phyloP scores from a whole-genome alignment of 2,797 vertebrate species.

The Thripadectes ignobilis region DNA sequence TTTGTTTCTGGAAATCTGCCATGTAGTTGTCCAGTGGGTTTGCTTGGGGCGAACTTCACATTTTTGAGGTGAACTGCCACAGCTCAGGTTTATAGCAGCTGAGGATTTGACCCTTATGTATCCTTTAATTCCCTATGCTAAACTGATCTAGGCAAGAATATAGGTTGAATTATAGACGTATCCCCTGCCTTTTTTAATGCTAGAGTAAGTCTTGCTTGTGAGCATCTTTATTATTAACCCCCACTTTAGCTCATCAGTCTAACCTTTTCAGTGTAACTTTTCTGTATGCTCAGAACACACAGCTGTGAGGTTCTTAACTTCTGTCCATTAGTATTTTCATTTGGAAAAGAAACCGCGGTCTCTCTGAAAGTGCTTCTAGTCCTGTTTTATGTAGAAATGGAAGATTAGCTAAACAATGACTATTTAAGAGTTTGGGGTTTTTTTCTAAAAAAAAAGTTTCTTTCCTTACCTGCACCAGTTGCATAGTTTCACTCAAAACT shows the following conservation, averaged over 20 bases:
- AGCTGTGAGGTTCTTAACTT: not conserved
- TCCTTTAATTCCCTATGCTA: not conserved
- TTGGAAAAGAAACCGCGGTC: not conserved
- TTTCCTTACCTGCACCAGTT: not conserved
- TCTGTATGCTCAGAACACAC: not conserved
- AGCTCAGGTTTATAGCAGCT: not conserved
- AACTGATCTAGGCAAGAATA: not conserved
- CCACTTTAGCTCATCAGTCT: not conserved
- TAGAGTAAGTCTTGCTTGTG: not conserved
- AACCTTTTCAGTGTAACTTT: not conserved
- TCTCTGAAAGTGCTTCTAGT: not conserved
- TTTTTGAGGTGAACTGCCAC: not conserved
- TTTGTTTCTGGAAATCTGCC: not conserved
- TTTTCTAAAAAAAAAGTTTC: not conserved
- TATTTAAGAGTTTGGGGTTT: too few species aligned
- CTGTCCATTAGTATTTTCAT: not conserved
- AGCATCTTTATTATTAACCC: not conserved
- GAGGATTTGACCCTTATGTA: not conserved
- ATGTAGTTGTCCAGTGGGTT: not conserved
- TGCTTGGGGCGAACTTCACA: not conserved
- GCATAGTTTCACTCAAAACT: not conserved
- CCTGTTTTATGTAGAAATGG: not conserved
- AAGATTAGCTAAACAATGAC: not conserved
- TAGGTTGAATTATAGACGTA: not conserved
- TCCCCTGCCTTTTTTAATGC: not conserved